Percentiles rank a stretch among this genome's conserved stretches.
These are phyloP conservation scores for Epistrophe eligans DNA, from an alignment of 2,888 invertebrate genomes.

Conservation along the genomic window DNA sequence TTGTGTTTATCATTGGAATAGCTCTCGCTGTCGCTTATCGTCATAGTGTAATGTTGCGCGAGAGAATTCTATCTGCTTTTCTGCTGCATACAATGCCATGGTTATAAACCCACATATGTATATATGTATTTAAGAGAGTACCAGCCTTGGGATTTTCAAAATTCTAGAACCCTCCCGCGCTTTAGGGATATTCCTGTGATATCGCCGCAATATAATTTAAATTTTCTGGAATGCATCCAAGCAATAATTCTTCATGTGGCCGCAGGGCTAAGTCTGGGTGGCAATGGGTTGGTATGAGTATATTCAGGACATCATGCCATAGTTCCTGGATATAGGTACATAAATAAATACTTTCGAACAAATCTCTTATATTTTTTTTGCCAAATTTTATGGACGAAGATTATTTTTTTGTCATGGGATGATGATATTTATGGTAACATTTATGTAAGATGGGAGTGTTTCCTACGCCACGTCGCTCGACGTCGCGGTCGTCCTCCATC, in stretches of 20 bases:
- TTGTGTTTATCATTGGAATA: constrained; percentile 68
- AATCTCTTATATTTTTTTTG: constrained; percentile 73
- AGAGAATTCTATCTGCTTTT: constrained; percentile 41
- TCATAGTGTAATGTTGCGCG: constrained; percentile 58
- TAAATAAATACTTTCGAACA: constrained; percentile 58
- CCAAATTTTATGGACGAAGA: constrained; percentile 69
- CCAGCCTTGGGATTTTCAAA: constrained; percentile 5
- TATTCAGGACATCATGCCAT: constrained; percentile 1
- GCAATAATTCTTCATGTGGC: constrained; percentile 72
- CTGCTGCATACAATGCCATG: constrained; percentile 23
- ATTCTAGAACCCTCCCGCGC: constrained; percentile 27
- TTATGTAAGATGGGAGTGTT: constrained; percentile 46
- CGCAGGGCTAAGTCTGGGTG: constrained; percentile 47
- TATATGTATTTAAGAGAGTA: not conserved
- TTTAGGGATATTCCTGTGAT: constrained; percentile 63
- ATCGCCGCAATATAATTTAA: constrained; percentile 72
- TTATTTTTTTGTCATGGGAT: constrained; percentile 65
- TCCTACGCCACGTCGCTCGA: not conserved
- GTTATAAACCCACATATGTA: not conserved
- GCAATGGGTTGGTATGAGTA: not conserved
- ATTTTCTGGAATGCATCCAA: constrained; percentile 76
- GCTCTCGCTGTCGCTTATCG: constrained; percentile 49
- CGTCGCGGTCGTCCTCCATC: constrained; percentile 18
- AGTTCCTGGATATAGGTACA: not conserved
- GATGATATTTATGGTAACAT: constrained; percentile 68